These are phyloP conservation scores for Beaufortia kweichowensis DNA, from an alignment of 2,113 vertebrate genomes.

Conservation along the genomic window DNA sequence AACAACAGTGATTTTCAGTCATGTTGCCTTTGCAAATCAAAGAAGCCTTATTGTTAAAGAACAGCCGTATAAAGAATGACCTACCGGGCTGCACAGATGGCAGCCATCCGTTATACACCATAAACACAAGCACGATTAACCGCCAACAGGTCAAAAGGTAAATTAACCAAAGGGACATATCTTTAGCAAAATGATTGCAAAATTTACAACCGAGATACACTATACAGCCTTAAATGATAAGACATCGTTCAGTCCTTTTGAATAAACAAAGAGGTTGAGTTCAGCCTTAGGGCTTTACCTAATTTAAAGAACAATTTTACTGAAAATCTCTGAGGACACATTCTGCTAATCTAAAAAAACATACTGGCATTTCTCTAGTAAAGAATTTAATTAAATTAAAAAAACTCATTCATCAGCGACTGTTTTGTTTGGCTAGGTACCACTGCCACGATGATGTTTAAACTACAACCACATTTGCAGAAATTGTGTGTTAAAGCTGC, in stretches of 20 bases:
- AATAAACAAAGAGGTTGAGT: conserved; percentile 1
- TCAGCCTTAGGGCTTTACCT: background rate
- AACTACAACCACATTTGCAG: no score
- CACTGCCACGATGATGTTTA: no score
- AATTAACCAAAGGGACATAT: background rate
- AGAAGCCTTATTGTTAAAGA: conserved; percentile 33
- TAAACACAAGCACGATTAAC: conserved; percentile 10
- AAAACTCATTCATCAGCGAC: no score
- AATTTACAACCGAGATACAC: conserved; percentile 1
- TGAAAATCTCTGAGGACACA: background rate
- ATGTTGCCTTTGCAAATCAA: conserved; percentile 44
- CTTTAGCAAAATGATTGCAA: background rate
- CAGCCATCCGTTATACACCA: conserved; percentile 20
- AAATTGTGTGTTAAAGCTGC: no score
- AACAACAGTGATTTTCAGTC: conserved; percentile 56
- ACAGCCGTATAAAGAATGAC: conserved; percentile 18
- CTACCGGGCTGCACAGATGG: conserved; percentile 9
- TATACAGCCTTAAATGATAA: background rate
- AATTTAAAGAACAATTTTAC: background rate
- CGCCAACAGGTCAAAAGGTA: background rate
- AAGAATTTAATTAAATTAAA: no score
- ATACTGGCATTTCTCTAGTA: background rate
- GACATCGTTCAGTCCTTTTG: background rate
- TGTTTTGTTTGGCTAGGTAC: no score
- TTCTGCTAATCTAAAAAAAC: background rate